Base-by-base conservation (phyloP, 1,140 invertebrate genomes). In the Chelonus insularis region DNA sequence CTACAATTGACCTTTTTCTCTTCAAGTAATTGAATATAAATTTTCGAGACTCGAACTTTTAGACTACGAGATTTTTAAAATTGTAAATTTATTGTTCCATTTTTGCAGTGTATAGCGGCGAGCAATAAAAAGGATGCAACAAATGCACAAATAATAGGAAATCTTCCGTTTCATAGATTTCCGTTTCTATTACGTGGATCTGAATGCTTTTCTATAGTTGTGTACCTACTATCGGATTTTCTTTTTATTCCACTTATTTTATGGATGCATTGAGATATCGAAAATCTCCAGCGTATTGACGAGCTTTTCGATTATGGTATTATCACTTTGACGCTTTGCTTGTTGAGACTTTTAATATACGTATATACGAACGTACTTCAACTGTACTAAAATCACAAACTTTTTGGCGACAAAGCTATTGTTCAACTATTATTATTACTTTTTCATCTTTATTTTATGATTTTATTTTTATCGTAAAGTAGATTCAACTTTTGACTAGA, bases 241-340 rank as follows among this genome's bases (percentile, higher is more conserved):
- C 56, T 16, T 23, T 58, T 20, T 48, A 20, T 20, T 45, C 12
- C 29, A 58, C 34, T 58, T 48, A 21, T 21, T 25, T 48, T 12
- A 23, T 48, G 2, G 11, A 29, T 14, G 9, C 51, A 51, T 57
- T 48, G 60, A 59, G 48, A 57, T 29, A 60, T 62, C 66, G 72
- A 70, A 68, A 70, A 69, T 50, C 25, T 64, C 64, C 21, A 32
- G 23, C 66, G 47, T 56, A 47, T 72, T 68, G 50, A 51, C 58
- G 62, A 48, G 57, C 64, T 72, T 74, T 65, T 47, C 62, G 16
- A 66, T 76, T 77, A 77, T 67, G 68, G 68, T 69, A 47, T 75
- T 77, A 76, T 76, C 73, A 76, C 74, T 76, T 77, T 63, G 69
- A 72, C 68, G 74, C 75, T 77, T 77, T 75, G 74, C 71, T 76